Percentiles rank a stretch among this genome's conserved stretches.
phyloP scores from a whole-genome alignment of 2,888 invertebrate genomes.

The Napeogenes sylphis region DNA sequence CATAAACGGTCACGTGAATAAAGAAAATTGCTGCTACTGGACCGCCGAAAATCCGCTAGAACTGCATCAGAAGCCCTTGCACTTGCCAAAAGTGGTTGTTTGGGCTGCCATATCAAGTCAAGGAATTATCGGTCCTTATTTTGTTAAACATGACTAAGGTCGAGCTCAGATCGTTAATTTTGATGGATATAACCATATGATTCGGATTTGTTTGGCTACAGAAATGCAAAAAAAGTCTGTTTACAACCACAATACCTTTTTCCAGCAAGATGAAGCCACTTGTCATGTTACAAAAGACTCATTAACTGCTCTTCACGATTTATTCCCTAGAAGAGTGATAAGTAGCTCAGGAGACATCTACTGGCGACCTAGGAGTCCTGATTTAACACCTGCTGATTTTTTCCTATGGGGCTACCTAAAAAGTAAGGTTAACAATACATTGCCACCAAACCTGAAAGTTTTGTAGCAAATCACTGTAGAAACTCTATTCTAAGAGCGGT shows the following conservation, averaged over 20 bases:
- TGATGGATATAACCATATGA: constrained; percentile 32
- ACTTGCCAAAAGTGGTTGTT: constrained; percentile 17
- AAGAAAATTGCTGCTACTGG: constrained; percentile 27
- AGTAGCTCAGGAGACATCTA: constrained; percentile 34
- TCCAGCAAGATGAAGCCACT: constrained; percentile 37
- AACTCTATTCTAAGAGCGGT: too few relatives aligned
- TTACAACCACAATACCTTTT: constrained; percentile 27
- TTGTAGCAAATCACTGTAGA: too few relatives aligned
- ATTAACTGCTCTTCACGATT: constrained; percentile 34
- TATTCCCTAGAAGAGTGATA: constrained; percentile 31
- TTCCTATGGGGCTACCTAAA: constrained; percentile 33
- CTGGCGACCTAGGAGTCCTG: constrained; percentile 32
- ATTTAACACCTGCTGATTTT: constrained; percentile 33
- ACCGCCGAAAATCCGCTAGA: constrained; percentile 24
- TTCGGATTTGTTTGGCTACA: constrained; percentile 30
- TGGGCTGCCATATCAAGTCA: constrained; percentile 12
- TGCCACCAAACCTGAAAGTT: too few relatives aligned
- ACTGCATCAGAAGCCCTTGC: constrained; percentile 32
- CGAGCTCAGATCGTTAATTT: constrained; percentile 31
- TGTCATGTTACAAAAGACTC: constrained; percentile 35
- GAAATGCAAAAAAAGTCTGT: constrained; percentile 29
- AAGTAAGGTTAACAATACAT: too few relatives aligned
- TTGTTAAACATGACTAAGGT: constrained; percentile 31
- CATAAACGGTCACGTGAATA: constrained; percentile 31
- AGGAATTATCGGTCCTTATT: constrained; percentile 32